Base-by-base conservation (phyloP, 2,888 invertebrate species). In the Sarcophaga rosellei region DNA sequence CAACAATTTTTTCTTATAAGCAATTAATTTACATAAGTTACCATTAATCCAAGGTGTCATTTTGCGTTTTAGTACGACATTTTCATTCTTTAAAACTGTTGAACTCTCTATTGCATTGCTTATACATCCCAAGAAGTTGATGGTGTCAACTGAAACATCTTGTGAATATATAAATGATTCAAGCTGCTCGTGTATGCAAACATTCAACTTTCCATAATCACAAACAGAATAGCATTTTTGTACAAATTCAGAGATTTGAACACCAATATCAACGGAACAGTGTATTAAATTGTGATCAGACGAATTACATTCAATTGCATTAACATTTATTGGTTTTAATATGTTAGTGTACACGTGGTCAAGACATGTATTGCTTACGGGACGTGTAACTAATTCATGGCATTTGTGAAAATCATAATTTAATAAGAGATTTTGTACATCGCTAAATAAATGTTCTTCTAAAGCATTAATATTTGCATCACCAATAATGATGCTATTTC, bases 1-100 rank as follows among this genome's bases (percentile, higher is more conserved):
- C 17, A 72, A 72, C 57, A 72, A 61, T 59, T 59, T 66, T 57
- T 72, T 72, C 44, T 35, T 72, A 59, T 59, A 59, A 72, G 11
- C 21, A n/a, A 72, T 61, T 25, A 72, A 20, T 47, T 57, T 59
- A 59, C 21, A 21, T 15, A 72, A 59, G 59, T 59, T 72, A 35
- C 59, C 72, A 72, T 59, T 72, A 5, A 72, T 15, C 72, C 72
- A 53, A 5, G 47, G 23, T 1, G 47, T 25, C 47, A 70, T 53
- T 45, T 25, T 53, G 25, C 20, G 57, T 59, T 23, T n/a, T 44
- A 35, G 44, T 65, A 65, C 35, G 65, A 25, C 35, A 65, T n/a
- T 35, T 17, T 57, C 57, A 57, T 57, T 3, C n/a, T 57, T 57
- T 57, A 2, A 57, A 57, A 57, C 57, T 17, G 57, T 57, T 57